phyloP scores from a whole-genome alignment of 2,113 vertebrate genomes.

The Pollachius pollachius region DNA sequence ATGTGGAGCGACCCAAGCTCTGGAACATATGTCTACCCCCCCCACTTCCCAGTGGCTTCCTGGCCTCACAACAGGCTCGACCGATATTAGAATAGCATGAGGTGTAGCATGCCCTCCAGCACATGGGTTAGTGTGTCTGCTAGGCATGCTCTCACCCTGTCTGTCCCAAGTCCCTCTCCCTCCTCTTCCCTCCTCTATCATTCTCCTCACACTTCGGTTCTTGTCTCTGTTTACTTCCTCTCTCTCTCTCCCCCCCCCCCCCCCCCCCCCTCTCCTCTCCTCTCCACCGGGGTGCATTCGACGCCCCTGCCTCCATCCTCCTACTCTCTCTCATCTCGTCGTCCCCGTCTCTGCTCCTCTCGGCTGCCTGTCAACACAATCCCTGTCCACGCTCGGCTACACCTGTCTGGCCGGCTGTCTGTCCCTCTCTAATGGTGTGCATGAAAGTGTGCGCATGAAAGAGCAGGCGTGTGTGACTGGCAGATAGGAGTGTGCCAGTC shows the following conservation, averaged over 20 bases:
- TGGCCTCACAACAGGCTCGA: no score
- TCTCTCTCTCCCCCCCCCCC: conserved; percentile 16
- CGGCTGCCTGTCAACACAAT: conserved; percentile 31
- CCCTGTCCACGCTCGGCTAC: conserved; percentile 33
- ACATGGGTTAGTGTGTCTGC: no score
- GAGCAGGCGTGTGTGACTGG: background rate
- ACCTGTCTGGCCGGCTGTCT: conserved; percentile 39
- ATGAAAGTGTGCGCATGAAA: background rate
- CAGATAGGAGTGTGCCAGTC: background rate
- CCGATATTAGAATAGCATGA: no score
- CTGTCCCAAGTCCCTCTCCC: no score
- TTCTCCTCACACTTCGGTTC: background rate
- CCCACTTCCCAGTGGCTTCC: no score
- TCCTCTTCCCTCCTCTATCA: no score
- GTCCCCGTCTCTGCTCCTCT: conserved; percentile 27
- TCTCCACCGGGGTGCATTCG: no score
- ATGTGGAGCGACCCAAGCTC: no score
- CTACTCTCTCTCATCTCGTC: conserved; percentile 28
- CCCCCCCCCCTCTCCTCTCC: conserved; percentile 14
- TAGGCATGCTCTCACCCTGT: no score
- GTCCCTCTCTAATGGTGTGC: no score
- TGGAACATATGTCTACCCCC: no score
- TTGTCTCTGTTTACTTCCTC: background rate
- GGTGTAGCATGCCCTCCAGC: no score
- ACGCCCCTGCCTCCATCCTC: conserved; percentile 7